Evolutionary conservation across 1,140 invertebrate species (phyloP).

Genomic region (Tribolium madens): DNA sequence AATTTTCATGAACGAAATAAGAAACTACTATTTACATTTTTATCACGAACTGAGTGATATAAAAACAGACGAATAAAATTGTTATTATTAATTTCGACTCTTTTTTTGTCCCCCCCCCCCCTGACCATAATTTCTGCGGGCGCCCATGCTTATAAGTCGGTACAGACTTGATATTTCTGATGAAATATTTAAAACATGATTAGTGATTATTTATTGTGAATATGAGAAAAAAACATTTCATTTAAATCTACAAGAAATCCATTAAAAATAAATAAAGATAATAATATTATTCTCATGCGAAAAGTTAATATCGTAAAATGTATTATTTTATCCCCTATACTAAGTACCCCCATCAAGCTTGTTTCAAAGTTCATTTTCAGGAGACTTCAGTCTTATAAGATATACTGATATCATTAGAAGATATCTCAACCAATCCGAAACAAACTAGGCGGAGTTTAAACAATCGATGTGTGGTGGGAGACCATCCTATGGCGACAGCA

Average conservation of each 20-base stretch:
- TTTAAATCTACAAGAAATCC: neutral
- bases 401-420: conserved; percentile 52
- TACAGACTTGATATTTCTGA: no score
- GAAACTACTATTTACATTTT: no score
- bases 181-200: no score
- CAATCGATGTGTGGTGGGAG: conserved; percentile 60
- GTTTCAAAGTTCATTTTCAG: conserved; percentile 20
- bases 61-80: no score
- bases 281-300: neutral
- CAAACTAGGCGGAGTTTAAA: conserved; percentile 61
- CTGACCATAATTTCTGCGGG: no score
- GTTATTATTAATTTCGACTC: no score
- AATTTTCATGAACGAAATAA: no score
- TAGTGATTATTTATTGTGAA: no score
- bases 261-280: neutral
- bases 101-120: no score
- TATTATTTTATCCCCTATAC: conserved; percentile 2
- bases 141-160: no score
- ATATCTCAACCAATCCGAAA: conserved; percentile 56
- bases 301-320: neutral
- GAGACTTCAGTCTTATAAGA: conserved; percentile 27
- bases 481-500: conserved; percentile 54
- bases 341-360: conserved; percentile 31
- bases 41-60: no score
- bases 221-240: no score